These are phyloP conservation scores for Morone chrysops DNA, from an alignment of 2,113 vertebrate species.

Conservation along the genomic window DNA sequence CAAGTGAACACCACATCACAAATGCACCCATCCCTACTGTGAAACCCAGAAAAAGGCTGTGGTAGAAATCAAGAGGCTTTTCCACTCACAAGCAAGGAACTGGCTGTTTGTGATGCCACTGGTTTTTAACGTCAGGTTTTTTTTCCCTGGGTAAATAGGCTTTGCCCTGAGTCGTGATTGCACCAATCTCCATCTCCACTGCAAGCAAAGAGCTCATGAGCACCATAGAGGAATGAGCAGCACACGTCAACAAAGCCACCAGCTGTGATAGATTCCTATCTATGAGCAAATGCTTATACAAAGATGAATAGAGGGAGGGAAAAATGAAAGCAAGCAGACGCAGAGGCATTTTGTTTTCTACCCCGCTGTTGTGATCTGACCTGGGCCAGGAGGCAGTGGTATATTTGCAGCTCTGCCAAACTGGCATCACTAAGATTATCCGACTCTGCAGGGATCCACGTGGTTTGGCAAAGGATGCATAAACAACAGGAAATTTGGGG, in stretches of 20 bases:
- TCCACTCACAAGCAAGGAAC: slow-evolving; percentile 28
- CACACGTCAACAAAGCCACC: slow-evolving; percentile 49
- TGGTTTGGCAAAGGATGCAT: slow-evolving; percentile 74
- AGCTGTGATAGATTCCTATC: slow-evolving; percentile 64
- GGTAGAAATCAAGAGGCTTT: slow-evolving; percentile 56
- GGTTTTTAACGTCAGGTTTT: slow-evolving; percentile 24
- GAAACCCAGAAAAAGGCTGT: slow-evolving; percentile 24
- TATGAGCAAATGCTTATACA: slow-evolving; percentile 38
- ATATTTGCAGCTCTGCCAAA: slow-evolving; percentile 65
- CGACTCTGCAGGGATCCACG: slow-evolving; percentile 72
- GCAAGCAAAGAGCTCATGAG: slow-evolving; percentile 41
- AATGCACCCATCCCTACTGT: neutral
- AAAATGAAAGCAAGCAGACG: slow-evolving; percentile 51
- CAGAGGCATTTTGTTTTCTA: slow-evolving; percentile 59
- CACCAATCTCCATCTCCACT: slow-evolving; percentile 26
- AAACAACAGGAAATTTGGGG: slow-evolving; percentile 78
- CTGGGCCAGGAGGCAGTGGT: slow-evolving; percentile 59
- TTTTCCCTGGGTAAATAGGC: slow-evolving; percentile 27
- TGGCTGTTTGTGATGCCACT: slow-evolving; percentile 5
- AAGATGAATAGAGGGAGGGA: slow-evolving; percentile 31
- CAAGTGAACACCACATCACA: neutral
- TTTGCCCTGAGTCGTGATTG: slow-evolving; percentile 21
- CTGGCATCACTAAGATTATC: slow-evolving; percentile 73
- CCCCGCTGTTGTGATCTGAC: slow-evolving; percentile 59
- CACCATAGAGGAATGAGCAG: slow-evolving; percentile 30